Evolutionary conservation across 2,797 vertebrate species (phyloP), one percentile per base, ranked within the genome.

Genomic region (Lophotriccus pileatus): DNA sequence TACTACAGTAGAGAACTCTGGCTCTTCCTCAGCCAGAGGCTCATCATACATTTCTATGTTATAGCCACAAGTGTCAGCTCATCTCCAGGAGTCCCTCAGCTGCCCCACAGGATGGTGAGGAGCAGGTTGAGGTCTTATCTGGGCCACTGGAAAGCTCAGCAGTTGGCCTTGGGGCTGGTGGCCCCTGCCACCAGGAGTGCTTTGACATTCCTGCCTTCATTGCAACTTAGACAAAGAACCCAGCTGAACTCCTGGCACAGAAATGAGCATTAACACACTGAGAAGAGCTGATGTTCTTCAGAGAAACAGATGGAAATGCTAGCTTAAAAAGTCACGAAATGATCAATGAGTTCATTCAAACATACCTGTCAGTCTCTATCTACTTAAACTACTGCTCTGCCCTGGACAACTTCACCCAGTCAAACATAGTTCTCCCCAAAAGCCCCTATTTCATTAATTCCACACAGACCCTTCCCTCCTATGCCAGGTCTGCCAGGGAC

Each of bases 121-220:
- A 84, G 50, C 3, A 20, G 28, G 18, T 0, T 80, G 37, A 13
- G 16, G 16, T 9, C 25, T 36, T 5, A 0, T 12, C 23, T 77
- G 21, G 15, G 32, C 24, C 50, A 12, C n/a, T 60, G 77, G 25
- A 37, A 68, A 80, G 34, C 17, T 74, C 69, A 72, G 22, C 46
- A 60, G 14, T 36, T 1, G 0, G 24, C 36, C 4, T 3, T 5
- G 20, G 18, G 18, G 2, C 15, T 49, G 12, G 18, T 67, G 21
- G 6, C 6, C 32, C 4, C 3, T 1, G 14, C 7, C 27, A 27
- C 18, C 17, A 23, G 7, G 23, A 75, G 20, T 2, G 0, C 4
- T 80, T 80, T 69, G 47, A 15, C 0, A 0, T 69, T 47, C 24
- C 16, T 63, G 10, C 8, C n/a, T 62, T 77, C 36, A 10, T 7